Percentiles rank a stretch among this genome's conserved stretches.
phyloP scores from a whole-genome alignment of 2,888 invertebrate genomes.

The Eretmocerus hayati region DNA sequence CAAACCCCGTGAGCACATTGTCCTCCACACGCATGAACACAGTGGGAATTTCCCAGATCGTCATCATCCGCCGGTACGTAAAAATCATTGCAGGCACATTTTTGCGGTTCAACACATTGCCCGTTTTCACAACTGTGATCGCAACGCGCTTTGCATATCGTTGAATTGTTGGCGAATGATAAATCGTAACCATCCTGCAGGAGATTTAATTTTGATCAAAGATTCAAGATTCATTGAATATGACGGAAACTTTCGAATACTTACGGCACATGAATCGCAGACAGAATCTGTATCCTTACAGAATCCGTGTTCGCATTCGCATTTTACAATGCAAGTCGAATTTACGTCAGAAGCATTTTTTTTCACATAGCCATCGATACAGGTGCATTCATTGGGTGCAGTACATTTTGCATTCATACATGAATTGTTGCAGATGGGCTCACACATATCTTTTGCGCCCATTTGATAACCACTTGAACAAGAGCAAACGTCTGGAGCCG shows the following conservation, averaged over 20 bases:
- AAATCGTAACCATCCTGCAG: conserved; percentile 32
- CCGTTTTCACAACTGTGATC: conserved; percentile 49
- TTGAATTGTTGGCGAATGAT: conserved; percentile 25
- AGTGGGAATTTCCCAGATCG: conserved; percentile 14
- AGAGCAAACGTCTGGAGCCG: conserved; percentile 24
- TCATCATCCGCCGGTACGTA: conserved; percentile 23
- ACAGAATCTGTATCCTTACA: conserved; percentile 16
- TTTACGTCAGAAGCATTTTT: conserved; percentile 10
- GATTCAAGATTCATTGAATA: background rate
- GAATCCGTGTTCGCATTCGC: conserved; percentile 33
- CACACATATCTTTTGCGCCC: conserved; percentile 22
- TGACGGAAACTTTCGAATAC: background rate
- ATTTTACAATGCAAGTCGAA: conserved; percentile 29
- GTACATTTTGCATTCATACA: conserved; percentile 47
- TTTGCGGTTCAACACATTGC: conserved; percentile 34
- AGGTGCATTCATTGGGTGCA: conserved; percentile 40
- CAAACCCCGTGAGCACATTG: conserved; percentile 23
- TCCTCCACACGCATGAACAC: conserved; percentile 17
- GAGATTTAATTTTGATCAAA: background rate
- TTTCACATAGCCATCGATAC: conserved; percentile 33
- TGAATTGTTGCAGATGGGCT: conserved; percentile 32
- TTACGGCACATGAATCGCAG: conserved; percentile 21
- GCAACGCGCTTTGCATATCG: conserved; percentile 58
- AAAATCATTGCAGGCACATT: conserved; percentile 34
- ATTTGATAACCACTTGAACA: conserved; percentile 25